Percentiles rank a stretch among this genome's conserved stretches.
phyloP scores from a whole-genome alignment of 2,113 vertebrate species.

The Oncorhynchus keta region DNA sequence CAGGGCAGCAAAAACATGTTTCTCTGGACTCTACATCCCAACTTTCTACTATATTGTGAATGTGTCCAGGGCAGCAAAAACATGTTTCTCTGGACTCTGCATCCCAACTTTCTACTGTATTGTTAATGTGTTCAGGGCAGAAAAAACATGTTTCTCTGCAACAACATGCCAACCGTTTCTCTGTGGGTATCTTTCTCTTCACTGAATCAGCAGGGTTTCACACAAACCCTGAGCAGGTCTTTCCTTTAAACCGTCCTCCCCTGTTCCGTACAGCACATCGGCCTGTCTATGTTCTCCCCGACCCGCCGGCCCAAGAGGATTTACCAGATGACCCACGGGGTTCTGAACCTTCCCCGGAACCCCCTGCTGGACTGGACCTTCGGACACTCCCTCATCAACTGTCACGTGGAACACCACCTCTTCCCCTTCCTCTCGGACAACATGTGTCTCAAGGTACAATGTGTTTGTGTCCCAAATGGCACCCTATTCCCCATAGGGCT shows the following conservation, averaged over 20 bases:
- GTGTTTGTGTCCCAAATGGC: no score
- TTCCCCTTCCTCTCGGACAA: constrained; percentile 90
- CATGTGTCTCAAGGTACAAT: constrained; percentile 91
- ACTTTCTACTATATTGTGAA: no score
- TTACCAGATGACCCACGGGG: constrained; percentile 86
- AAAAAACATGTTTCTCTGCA: no score
- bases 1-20: no score
- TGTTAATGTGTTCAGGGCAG: no score
- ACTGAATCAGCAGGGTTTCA: not conserved
- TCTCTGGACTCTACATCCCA: no score
- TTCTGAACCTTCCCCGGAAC: constrained; percentile 88
- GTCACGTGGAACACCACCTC: constrained; percentile 93
- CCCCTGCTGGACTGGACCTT: constrained; percentile 86
- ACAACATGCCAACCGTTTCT: no score
- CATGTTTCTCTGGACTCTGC: no score
- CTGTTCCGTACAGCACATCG: constrained; percentile 80
- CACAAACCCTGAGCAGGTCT: not conserved
- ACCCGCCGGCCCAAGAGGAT: constrained; percentile 80
- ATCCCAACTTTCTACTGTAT: no score
- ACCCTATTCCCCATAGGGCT: no score
- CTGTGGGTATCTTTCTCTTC: not conserved
- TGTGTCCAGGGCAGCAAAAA: no score
- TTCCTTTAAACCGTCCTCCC: not conserved
- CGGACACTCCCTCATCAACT: constrained; percentile 91
- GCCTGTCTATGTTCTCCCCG: constrained; percentile 86